Base-by-base conservation (phyloP, 64 coral and sea anemone genomes). In the Porites lutea region DNA sequence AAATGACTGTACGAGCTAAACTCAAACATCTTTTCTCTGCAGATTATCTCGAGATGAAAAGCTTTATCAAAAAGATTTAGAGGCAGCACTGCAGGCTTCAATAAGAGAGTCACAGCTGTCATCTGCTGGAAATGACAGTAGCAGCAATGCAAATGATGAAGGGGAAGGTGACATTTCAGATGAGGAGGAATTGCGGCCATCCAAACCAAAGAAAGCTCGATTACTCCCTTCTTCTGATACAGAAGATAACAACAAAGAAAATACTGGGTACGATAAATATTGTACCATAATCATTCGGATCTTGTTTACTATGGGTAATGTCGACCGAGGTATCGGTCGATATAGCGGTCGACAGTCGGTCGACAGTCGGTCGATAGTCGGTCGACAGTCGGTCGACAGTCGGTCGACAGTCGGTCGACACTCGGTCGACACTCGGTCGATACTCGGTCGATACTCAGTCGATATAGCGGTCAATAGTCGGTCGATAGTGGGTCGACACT, bases 21-120 rank as follows among this genome's bases (percentile, higher is more conserved):
- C 16, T 73, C 52, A 11, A 59, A 13, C 8, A 44, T 46, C 15
- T 37, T 60, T 27, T 58, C 21, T 59, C 16, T 74, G 12, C 48
- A 96, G 95, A 48, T 84, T 97, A 54, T 97, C 95, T 8, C 61
- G 93, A 63, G 95, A 97, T 54, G 95, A 97, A 87, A 97, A 97
- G 79, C 82, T 97, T 68, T 97, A 97, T 58, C 92, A 94, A 54
- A 90, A 92, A 59, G 92, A 97, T 22, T 61, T 97, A 59, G 95
- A 97, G 75, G 95, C 95, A 63, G 95, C 95, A 44, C 73, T 97
- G 14, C 68, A 94, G 86, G 95, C 95, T 37, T 97, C 95, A 3
- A 97, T 79, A 22, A 86, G 61, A 88, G 92, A 91, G 4, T 97
- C 95, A 13, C 92, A 84, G 13, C 63, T 82, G 8, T 94, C 95